Evolutionary conservation across 1,140 invertebrate species (phyloP).

Genomic region (Penaeus vannamei): DNA sequence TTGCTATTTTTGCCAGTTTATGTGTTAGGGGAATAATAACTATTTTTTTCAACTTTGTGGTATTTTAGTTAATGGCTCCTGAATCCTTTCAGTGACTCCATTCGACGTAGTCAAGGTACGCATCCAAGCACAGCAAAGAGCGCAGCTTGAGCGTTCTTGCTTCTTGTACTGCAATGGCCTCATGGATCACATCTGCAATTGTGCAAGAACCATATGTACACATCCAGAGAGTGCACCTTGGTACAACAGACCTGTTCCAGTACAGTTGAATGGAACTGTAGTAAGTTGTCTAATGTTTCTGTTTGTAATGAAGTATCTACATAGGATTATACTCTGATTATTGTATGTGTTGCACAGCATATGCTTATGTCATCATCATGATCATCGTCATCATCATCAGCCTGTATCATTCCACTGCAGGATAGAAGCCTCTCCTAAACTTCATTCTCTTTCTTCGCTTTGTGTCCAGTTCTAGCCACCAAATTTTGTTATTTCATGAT

Average conservation of each 20-base stretch:
- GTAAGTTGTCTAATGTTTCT: constrained; percentile 76
- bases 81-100: constrained; percentile 89
- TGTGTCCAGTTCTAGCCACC: too few relatives aligned
- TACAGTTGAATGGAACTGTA: constrained; percentile 90
- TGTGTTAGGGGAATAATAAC: too few relatives aligned
- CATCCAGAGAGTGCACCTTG: constrained; percentile 72
- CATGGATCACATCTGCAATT: constrained; percentile 99
- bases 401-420: too few relatives aligned
- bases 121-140: constrained; percentile 93
- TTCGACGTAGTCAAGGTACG: constrained; percentile 99
- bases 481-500: too few relatives aligned
- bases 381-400: too few relatives aligned
- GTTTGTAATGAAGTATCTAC: too few relatives aligned
- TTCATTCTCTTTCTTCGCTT: too few relatives aligned
- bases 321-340: too few relatives aligned
- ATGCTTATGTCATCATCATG: too few relatives aligned
- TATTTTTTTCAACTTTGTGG: background rate
- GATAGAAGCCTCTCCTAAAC: too few relatives aligned
- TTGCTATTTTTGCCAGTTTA: too few relatives aligned
- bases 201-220: constrained; percentile 75
- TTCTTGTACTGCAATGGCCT: constrained; percentile 98
- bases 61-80: background rate
- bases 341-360: too few relatives aligned
- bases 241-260: constrained; percentile 78
- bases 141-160: constrained; percentile 87